Percentiles rank a stretch among this genome's conserved stretches.
These are phyloP conservation scores for Zaprionus tsacasi DNA, from an alignment of 1,140 invertebrate species.

Conservation along the genomic window DNA sequence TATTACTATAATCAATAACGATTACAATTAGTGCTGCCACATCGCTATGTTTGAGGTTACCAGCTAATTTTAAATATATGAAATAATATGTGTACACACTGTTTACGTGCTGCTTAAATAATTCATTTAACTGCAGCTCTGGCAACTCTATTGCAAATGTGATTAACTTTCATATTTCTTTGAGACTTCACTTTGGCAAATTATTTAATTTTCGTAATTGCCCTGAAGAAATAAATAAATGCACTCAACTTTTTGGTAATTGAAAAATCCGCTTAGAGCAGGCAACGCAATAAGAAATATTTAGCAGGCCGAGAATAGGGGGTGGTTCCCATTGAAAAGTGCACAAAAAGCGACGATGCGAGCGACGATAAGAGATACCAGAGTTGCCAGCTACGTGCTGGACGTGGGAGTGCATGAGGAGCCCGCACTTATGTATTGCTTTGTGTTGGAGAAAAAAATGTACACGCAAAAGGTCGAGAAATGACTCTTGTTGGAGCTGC, in stretches of 20 bases:
- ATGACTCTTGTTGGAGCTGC: constrained; percentile 22
- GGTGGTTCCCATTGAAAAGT: constrained; percentile 27
- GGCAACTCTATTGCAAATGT: background rate
- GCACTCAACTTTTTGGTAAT: constrained; percentile 36
- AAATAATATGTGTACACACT: too few relatives aligned
- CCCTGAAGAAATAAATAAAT: constrained; percentile 30
- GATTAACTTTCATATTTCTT: constrained; percentile 9
- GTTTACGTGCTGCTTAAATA: too few relatives aligned
- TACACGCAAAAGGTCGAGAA: constrained; percentile 13
- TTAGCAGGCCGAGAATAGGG: constrained; percentile 18
- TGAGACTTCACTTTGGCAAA: constrained; percentile 33
- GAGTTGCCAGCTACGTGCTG: constrained; percentile 18
- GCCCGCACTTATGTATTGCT: constrained; percentile 15
- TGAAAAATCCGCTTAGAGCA: constrained; percentile 46
- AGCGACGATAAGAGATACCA: constrained; percentile 43
- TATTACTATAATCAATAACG: too few relatives aligned
- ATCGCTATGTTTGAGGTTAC: too few relatives aligned
- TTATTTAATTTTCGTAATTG: constrained; percentile 57
- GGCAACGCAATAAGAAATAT: constrained; percentile 33
- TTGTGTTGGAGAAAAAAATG: constrained; percentile 12
- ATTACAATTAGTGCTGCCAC: too few relatives aligned
- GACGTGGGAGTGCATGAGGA: background rate
- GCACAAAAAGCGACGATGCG: constrained; percentile 29
- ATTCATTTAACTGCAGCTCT: too few relatives aligned
- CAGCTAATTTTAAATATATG: too few relatives aligned